Evolutionary conservation across 2,797 vertebrate species (phyloP), one percentile per base, ranked within the genome.

Genomic region (Falco naumanni): DNA sequence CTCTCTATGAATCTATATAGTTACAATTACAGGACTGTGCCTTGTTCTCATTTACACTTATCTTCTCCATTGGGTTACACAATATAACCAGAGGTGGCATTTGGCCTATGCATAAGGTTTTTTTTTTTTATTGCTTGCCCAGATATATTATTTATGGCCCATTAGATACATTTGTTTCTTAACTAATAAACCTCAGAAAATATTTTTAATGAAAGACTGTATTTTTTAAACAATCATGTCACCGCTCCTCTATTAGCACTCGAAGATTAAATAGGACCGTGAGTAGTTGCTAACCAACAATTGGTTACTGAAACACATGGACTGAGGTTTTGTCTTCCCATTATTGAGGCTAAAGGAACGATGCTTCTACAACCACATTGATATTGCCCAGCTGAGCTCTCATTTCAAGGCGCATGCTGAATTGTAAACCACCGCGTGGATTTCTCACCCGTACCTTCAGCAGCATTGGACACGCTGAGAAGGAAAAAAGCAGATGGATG

Each of bases 41-140:
- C 91, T 86, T 96, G 86, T 95, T 96, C 88, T 93, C 86, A 94
- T 97, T 97, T 93, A 78, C 88, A 94, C 13, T 4, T 81, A 93
- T 87, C 91, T 60, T 83, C 84, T 74, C 72, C 48, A 31, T 29
- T 88, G 76, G 34, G 31, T 92, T 93, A 91, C 54, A 94, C 90
- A 94, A 95, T 72, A 71, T 53, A 92, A 91, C 79, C 90, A 94
- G 90, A 87, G 79, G 94, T 88, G 91, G 76, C 45, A 93, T 84
- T 84, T 88, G 72, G 87, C 51, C 69, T 93, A 94, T 90, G 74
- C 65, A 64, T 92, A 6, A 7, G n/a, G n/a, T n/a, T 57, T 80
- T 87, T 92, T 89, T 92, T 63, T 83, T 57, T 21, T 66, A 76
- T 70, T 81, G 56, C n/a, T 66, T 94, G 72, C 60, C 81, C 70